Percentiles rank a stretch among this genome's conserved stretches.
Evolutionary conservation across 2,888 invertebrate species (phyloP).

Genomic region (Melieria crassipennis): DNA sequence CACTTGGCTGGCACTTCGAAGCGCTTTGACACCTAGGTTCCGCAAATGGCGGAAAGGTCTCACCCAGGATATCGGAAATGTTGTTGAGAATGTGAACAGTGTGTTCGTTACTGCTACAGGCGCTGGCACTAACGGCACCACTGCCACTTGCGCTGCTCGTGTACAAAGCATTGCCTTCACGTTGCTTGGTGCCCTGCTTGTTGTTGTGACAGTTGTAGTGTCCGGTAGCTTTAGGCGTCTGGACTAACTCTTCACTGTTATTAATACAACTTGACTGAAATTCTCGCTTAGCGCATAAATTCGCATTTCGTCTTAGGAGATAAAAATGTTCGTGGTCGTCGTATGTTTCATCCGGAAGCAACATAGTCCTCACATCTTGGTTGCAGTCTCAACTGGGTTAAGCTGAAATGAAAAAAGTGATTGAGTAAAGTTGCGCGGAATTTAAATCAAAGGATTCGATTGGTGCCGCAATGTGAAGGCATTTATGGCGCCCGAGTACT

Average conservation of each 20-base stretch:
- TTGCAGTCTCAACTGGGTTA: slow-evolving; percentile 21
- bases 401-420: slow-evolving; percentile 1
- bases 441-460: background rate
- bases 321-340: slow-evolving; percentile 53
- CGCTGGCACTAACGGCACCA: slow-evolving; percentile 13
- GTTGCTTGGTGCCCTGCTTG: slow-evolving; percentile 28
- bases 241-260: background rate
- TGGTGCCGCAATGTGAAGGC: background rate
- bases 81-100: slow-evolving; percentile 60
- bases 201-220: slow-evolving; percentile 30
- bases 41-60: slow-evolving; percentile 48
- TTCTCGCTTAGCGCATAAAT: slow-evolving; percentile 12
- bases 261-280: background rate
- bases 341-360: slow-evolving; percentile 84
- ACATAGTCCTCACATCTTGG: slow-evolving; percentile 66
- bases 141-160: slow-evolving; percentile 29
- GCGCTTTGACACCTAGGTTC: background rate
- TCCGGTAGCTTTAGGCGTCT: background rate
- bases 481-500: background rate
- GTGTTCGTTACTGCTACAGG: slow-evolving; percentile 46
- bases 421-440: background rate
- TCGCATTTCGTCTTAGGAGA: slow-evolving; percentile 29
- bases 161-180: slow-evolving; percentile 9
- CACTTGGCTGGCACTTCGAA: no score
- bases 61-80: slow-evolving; percentile 58